Evolutionary conservation across 2,113 vertebrate genomes (phyloP).

Genomic region (Archilochus colubris): DNA sequence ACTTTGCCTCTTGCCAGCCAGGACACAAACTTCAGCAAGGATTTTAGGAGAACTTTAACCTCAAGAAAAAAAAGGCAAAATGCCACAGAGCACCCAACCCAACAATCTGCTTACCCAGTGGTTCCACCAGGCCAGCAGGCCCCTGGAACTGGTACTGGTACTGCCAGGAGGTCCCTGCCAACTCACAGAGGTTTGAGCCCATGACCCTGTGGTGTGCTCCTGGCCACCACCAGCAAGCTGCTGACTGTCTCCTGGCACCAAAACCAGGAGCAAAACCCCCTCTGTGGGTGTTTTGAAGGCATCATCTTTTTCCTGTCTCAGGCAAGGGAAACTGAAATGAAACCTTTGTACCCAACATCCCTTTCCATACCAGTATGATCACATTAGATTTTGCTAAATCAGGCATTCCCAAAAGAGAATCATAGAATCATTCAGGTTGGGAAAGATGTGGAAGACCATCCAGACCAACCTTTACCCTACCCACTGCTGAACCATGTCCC

Average conservation of each 20-base stretch:
- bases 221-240: accelerated
- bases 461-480: too few species aligned
- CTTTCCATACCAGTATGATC: not conserved
- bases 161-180: accelerated
- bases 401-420: not conserved
- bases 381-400: not conserved
- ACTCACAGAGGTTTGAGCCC: not conserved
- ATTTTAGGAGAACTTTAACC: not conserved
- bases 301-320: not conserved
- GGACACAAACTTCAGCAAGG: not conserved
- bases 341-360: not conserved
- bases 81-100: not conserved
- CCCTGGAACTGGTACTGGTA: accelerated
- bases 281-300: not conserved
- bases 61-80: not conserved
- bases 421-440: too few species aligned
- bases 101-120: accelerated
- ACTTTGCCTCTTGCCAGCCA: not conserved
- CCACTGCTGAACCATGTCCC: too few species aligned
- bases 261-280: not conserved
- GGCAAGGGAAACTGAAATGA: not conserved
- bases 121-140: accelerated
- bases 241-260: not conserved
- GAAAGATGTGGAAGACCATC: too few species aligned
- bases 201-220: accelerated